phyloP scores from a whole-genome alignment of 2,113 vertebrate genomes.

The Siniperca knerii region DNA sequence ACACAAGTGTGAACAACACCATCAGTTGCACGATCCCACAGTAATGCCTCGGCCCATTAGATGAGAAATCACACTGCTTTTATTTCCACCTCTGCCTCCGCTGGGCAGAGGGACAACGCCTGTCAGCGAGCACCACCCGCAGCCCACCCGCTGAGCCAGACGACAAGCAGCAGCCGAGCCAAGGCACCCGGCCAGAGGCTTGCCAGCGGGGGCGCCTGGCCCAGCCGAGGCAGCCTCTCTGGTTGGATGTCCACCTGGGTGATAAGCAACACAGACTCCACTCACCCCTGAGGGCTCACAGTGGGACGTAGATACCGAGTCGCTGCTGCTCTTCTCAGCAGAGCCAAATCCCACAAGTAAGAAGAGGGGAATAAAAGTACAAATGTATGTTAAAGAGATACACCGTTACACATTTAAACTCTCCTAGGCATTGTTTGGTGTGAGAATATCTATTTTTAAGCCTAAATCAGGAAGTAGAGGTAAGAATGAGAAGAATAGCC shows the following conservation, averaged over 20 bases:
- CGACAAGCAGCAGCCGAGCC: conserved; percentile 62
- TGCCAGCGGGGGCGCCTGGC: conserved; percentile 33
- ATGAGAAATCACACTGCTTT: conserved; percentile 54
- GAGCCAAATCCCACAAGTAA: conserved; percentile 21
- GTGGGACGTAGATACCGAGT: conserved; percentile 47
- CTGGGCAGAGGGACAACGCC: conserved; percentile 52
- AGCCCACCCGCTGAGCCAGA: conserved; percentile 61
- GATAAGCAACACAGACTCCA: conserved; percentile 48
- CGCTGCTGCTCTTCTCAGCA: conserved; percentile 33
- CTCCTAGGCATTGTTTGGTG: not conserved
- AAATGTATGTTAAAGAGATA: conserved; percentile 13
- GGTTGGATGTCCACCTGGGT: conserved; percentile 66
- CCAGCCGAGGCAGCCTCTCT: conserved; percentile 28
- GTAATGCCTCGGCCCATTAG: conserved; percentile 59
- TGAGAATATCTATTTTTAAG: not conserved
- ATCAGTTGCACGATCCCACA: conserved; percentile 46
- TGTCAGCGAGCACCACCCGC: conserved; percentile 15
- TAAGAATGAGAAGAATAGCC: not conserved
- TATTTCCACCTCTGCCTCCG: conserved; percentile 40
- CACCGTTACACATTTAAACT: conserved; percentile 17
- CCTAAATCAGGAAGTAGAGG: not conserved
- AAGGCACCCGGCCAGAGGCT: conserved; percentile 52
- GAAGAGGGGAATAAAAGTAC: conserved; percentile 8
- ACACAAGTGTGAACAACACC: conserved; percentile 63
- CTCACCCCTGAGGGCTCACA: conserved; percentile 59